Percentiles rank a stretch among this genome's conserved stretches.
These are phyloP conservation scores for Gerris lacustris DNA, from an alignment of 2,888 invertebrate species.

Conservation along the genomic window DNA sequence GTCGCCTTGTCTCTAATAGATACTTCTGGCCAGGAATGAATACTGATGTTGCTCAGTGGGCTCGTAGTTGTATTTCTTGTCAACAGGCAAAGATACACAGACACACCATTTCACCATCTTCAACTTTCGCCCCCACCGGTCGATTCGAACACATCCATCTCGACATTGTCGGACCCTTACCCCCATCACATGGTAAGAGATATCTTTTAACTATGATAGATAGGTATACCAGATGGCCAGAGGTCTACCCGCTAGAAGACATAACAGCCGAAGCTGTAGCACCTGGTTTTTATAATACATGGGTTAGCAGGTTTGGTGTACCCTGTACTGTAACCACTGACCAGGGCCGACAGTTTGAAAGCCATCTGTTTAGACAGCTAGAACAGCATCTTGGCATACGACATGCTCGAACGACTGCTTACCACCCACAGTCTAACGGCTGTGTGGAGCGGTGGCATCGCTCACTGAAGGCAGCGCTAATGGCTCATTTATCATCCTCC, in stretches of 20 bases:
- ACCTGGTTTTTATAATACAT: slow-evolving; percentile 23
- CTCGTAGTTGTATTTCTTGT: slow-evolving; percentile 33
- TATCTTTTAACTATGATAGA: slow-evolving; percentile 35
- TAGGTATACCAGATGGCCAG: slow-evolving; percentile 36
- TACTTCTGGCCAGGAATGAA: slow-evolving; percentile 36
- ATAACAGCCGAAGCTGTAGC: slow-evolving; percentile 35
- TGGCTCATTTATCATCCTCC: background rate
- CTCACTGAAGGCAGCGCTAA: slow-evolving; percentile 35
- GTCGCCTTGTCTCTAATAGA: slow-evolving; percentile 32
- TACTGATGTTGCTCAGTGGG: slow-evolving; percentile 34
- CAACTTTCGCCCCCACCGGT: slow-evolving; percentile 29
- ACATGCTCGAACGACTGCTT: slow-evolving; percentile 31
- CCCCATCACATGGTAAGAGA: slow-evolving; percentile 18
- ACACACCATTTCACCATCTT: slow-evolving; percentile 32
- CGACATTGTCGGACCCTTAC: slow-evolving; percentile 28
- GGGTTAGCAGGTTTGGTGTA: slow-evolving; percentile 37
- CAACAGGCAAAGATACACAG: slow-evolving; percentile 34
- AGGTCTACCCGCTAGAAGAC: slow-evolving; percentile 33
- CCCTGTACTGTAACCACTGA: slow-evolving; percentile 34
- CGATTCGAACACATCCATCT: slow-evolving; percentile 34
- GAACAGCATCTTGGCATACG: slow-evolving; percentile 27
- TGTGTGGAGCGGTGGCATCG: slow-evolving; percentile 37
- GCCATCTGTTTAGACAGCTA: slow-evolving; percentile 31
- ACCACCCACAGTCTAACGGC: slow-evolving; percentile 36
- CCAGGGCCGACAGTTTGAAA: slow-evolving; percentile 35